A percentile compares a stretch with the other conserved stretches of the same genome.
These are phyloP conservation scores for Aulostomus chinensis DNA, from an alignment of 2,797 vertebrate species.

Conservation along the genomic window DNA sequence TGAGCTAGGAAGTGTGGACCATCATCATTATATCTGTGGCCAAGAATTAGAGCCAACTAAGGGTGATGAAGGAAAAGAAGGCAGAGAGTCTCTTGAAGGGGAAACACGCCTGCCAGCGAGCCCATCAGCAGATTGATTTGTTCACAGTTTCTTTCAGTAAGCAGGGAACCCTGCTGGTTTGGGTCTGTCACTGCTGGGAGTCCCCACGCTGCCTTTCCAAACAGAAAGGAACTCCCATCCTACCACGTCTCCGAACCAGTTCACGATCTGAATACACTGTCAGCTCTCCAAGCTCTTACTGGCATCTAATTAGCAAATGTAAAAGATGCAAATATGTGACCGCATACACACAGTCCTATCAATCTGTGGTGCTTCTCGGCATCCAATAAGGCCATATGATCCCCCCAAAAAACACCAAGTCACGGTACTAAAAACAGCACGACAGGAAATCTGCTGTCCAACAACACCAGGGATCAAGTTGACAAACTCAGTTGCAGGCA, in stretches of 20 bases:
- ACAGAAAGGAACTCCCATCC: constrained; percentile 11
- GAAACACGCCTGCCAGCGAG: constrained; percentile 12
- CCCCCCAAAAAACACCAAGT: too few relatives aligned
- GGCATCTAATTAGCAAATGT: background rate
- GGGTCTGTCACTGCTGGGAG: constrained; percentile 20
- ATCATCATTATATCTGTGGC: too few relatives aligned
- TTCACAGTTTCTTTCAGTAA: constrained; percentile 33
- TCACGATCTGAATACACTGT: constrained; percentile 2
- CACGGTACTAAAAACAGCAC: background rate
- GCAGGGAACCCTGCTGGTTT: constrained; percentile 24
- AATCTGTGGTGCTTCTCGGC: background rate
- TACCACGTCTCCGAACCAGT: constrained; percentile 7
- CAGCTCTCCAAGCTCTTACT: background rate
- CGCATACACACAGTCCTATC: too few relatives aligned
- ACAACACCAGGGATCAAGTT: background rate
- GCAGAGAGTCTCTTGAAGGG: background rate
- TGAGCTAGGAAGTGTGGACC: background rate
- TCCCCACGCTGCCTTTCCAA: constrained; percentile 2
- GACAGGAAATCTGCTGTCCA: background rate
- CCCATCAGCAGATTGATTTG: constrained; percentile 20
- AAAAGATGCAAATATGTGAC: background rate
- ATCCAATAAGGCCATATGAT: background rate
- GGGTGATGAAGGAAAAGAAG: too few relatives aligned
- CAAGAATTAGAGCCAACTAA: too few relatives aligned
- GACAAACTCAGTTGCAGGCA: background rate